Conservation (phyloP, 2,113 vertebrate species). For the Nematolebias whitei region DNA sequence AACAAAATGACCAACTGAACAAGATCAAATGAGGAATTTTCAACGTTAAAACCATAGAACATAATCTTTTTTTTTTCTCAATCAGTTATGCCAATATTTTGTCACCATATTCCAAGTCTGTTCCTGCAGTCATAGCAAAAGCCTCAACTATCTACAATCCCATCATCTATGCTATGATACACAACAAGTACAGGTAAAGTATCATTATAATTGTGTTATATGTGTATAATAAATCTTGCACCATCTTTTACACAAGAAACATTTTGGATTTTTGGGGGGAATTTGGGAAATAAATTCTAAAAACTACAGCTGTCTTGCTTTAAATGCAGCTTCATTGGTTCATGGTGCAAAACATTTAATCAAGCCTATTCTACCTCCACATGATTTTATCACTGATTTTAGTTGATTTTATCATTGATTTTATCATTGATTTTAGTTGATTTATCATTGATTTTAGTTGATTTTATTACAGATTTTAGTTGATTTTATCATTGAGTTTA, state of each 20-base stretch:
- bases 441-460: no score
- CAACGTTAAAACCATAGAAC: not conserved
- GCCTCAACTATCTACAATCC: constrained; percentile 95
- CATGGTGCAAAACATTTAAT: not conserved
- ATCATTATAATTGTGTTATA: not conserved
- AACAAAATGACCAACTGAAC: not conserved
- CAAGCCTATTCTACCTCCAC: no score
- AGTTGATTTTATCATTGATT: no score
- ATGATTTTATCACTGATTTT: no score
- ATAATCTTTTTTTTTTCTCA: constrained; percentile 7
- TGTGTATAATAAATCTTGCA: no score
- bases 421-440: no score
- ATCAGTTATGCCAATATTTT: constrained; percentile 84
- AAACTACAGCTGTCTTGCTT: no score
- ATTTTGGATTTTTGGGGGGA: no score
- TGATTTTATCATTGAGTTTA: no score
- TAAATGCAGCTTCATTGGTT: not conserved
- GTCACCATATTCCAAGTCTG: constrained; percentile 87
- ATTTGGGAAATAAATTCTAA: no score
- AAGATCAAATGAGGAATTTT: not conserved
- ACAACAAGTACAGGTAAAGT: constrained; percentile 91
- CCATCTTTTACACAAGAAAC: no score
- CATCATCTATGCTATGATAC: constrained; percentile 92
- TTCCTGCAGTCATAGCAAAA: constrained; percentile 94
- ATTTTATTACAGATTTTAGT: no score